Base-by-base conservation (phyloP, 2,797 vertebrate genomes). In the Crypturellus tataupa region DNA sequence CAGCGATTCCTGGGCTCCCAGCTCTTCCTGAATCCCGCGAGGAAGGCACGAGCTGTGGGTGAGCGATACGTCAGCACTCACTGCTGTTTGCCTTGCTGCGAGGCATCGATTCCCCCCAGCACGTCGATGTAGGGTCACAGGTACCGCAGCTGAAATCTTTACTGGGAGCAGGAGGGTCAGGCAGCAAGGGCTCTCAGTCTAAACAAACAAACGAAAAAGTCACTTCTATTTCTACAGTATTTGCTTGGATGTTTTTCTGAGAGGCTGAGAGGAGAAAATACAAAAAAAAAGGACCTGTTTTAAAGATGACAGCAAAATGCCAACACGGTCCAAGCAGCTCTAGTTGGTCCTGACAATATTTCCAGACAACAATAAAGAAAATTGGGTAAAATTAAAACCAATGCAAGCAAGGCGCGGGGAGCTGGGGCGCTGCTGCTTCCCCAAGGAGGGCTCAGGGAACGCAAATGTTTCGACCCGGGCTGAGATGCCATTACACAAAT, bases 1-100 rank as follows among this genome's bases (percentile, higher is more conserved):
- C 87, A 83, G 87, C 0, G 1, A 92, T 89, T 85, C 85, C 58
- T 83, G 53, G 35, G 75, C 86, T 95, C 72, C 93, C 77, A 42
- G 35, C 60, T 82, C 86, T 71, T 68, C 53, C 56, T 80, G 56
- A 31, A 4, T 75, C 83, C 73, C 79, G 49, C 16, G 20, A 89
- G 85, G 85, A 94, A 87, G 87, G 81, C 35, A 63, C 63, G 95
- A 76, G 19, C 86, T 91, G 86, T 69, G 90, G 83, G 13, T 64
- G 95, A 80, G 5, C 47, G 65, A 55, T 68, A 92, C 96, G 82
- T 96, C 94, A 97, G 95, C 96, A 95, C 2, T 39, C 73, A 71
- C 75, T 83, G 68, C 88, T 95, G 92, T 88, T 96, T 90, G 81
- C 76, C 92, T 92, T 79, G 90, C 95, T 93, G 55, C 2, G 53